Conservation (phyloP, 2,888 invertebrate genomes). For the Tetropium fuscum region DNA sequence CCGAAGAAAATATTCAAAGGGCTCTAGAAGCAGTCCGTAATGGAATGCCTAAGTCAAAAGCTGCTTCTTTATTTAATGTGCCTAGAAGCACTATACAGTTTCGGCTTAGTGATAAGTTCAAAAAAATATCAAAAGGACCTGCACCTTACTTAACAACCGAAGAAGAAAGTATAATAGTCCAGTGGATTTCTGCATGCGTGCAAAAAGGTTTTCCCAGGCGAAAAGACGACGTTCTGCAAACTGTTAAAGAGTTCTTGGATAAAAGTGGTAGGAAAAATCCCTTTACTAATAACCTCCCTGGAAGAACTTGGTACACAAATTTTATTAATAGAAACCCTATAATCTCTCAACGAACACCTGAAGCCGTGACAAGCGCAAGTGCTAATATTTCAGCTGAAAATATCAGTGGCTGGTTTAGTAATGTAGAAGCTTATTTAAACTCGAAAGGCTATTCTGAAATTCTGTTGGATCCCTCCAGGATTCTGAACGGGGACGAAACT, state of each 20-base stretch:
- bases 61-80: too few relatives aligned
- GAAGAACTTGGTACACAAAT: slow-evolving; percentile 29
- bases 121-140: too few relatives aligned
- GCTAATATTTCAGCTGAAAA: slow-evolving; percentile 46
- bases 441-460: slow-evolving; percentile 19
- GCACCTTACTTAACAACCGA: too few relatives aligned
- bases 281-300: slow-evolving; percentile 29
- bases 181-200: too few relatives aligned
- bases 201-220: too few relatives aligned
- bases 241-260: slow-evolving; percentile 33
- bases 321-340: slow-evolving; percentile 43
- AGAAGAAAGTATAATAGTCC: too few relatives aligned
- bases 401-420: slow-evolving; percentile 40
- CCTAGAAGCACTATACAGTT: too few relatives aligned
- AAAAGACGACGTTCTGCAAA: slow-evolving; percentile 24
- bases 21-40: too few relatives aligned
- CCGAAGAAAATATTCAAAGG: too few relatives aligned
- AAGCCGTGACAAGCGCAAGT: slow-evolving; percentile 47
- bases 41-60: too few relatives aligned
- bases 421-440: slow-evolving; percentile 12
- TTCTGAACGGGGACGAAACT: slow-evolving; percentile 42
- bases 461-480: slow-evolving; percentile 36
- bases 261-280: slow-evolving; percentile 27
- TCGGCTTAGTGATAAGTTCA: too few relatives aligned
- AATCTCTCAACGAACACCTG: slow-evolving; percentile 36